Percentiles rank a stretch among this genome's conserved stretches.
Conservation (phyloP, 2,113 vertebrate species). For the Amia ocellicauda region DNA sequence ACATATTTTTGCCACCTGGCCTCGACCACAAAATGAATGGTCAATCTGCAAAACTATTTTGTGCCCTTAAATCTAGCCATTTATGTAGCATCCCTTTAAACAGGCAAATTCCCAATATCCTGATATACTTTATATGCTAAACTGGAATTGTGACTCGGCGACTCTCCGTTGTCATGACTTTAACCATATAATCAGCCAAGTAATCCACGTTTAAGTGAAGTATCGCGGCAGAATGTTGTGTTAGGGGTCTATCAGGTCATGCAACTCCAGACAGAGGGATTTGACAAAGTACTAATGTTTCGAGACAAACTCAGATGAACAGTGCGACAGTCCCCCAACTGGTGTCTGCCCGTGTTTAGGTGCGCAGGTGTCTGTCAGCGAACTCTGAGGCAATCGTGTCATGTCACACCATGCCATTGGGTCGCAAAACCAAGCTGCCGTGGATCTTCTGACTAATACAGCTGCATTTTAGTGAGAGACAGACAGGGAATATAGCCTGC, state of each 20-base stretch:
- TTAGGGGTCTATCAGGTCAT: conserved; percentile 23
- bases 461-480: too few species aligned
- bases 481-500: too few species aligned
- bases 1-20: too few species aligned
- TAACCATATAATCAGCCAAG: conserved; percentile 9
- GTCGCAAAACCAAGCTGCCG: background rate
- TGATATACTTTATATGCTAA: too few species aligned
- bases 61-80: too few species aligned
- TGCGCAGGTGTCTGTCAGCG: conserved; percentile 1
- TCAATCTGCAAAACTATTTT: too few species aligned
- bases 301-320: conserved; percentile 19
- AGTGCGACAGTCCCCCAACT: conserved; percentile 4
- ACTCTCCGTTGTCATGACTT: too few species aligned
- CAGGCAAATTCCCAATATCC: too few species aligned
- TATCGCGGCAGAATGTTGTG: background rate
- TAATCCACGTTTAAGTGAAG: conserved; percentile 11
- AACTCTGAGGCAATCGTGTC: too few species aligned
- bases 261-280: conserved; percentile 18
- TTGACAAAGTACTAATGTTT: conserved; percentile 20
- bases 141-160: too few species aligned
- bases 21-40: too few species aligned
- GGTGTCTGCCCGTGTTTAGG: background rate
- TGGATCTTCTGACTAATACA: background rate
- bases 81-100: too few species aligned
- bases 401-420: background rate